Evolutionary conservation across 2,888 invertebrate species (phyloP), one percentile per base, ranked within the genome.

Genomic region (Lycia hirtaria): DNA sequence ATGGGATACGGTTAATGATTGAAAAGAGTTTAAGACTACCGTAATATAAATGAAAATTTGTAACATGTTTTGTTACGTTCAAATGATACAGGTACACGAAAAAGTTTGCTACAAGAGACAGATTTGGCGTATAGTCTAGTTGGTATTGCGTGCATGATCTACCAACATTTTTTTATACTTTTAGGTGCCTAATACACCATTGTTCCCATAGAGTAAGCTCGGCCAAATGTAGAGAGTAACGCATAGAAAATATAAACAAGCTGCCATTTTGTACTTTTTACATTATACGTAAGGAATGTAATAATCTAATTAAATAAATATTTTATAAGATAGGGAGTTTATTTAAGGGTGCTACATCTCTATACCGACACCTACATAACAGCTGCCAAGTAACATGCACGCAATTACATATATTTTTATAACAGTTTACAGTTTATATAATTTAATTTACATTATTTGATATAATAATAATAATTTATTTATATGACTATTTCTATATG

Each of bases 141-240:
- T 68, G 65, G 64, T 68, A 64, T 77, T 84, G 83, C 84, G 84
- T 81, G 83, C 81, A 82, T 73, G 32, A 10, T 58, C 75, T 80
- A 73, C 75, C 70, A 71, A 76, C 65, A 68, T 62, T 72, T 67
- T 72, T 67, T 67, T 67, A 71, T 71, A 73, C 40, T 47, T 57
- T 43, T 43, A 48, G 48, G 48, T 58, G 57, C 17, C 48, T 58
- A 58, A 76, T 85, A 86, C 75, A 77, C 85, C 85, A 85, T 83
- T 91, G 91, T 87, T 91, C 90, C 91, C 91, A 81, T 80, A 81
- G 75, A 83, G 77, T 90, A 91, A 91, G 90, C 90, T 89, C 90
- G 82, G 83, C 87, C 83, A 81, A 89, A 86, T 75, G 63, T 67
- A 70, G 56, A 44, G 62, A 62, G 63, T 64, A 72, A 67, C 71